Percentiles rank a stretch among this genome's conserved stretches.
Evolutionary conservation across 2,888 invertebrate species (phyloP).

Genomic region (Selenia dentaria): DNA sequence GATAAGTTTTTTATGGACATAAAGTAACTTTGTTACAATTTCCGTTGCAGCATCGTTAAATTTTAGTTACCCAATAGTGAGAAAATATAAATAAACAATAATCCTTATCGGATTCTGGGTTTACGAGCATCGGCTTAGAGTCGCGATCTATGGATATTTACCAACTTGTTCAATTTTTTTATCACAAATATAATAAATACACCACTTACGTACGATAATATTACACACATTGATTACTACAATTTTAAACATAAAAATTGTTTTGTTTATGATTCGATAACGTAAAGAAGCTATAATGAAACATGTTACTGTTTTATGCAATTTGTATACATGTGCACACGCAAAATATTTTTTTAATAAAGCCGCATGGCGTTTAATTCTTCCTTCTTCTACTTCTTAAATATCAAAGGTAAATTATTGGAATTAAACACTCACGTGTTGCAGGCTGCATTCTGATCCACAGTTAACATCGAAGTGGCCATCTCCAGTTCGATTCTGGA

Average conservation of each 20-base stretch:
- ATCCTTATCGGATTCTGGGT: constrained; percentile 49
- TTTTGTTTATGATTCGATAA: constrained; percentile 4
- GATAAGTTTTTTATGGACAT: constrained; percentile 4
- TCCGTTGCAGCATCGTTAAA: constrained; percentile 50
- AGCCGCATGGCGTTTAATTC: too few relatives aligned
- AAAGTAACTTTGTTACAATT: constrained; percentile 34
- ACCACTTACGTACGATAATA: constrained; percentile 1
- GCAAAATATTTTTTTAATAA: too few relatives aligned
- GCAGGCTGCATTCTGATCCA: constrained; percentile 88
- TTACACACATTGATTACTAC: constrained; percentile 11
- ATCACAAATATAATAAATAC: constrained; percentile 5
- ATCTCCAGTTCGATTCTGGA: constrained; percentile 89
- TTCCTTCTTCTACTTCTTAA: too few relatives aligned
- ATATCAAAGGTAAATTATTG: not conserved
- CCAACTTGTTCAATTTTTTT: constrained; percentile 23
- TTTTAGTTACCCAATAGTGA: constrained; percentile 42
- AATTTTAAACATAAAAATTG: constrained; percentile 26
- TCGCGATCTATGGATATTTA: constrained; percentile 30
- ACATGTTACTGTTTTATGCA: too few relatives aligned
- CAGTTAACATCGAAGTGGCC: constrained; percentile 89
- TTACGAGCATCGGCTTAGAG: constrained; percentile 41
- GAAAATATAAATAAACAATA: constrained; percentile 50
- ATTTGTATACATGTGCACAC: too few relatives aligned
- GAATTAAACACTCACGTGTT: constrained; percentile 84
- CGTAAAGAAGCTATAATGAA: not conserved